Conservation (phyloP, 2,888 invertebrate genomes). For the Agrotis puta region DNA sequence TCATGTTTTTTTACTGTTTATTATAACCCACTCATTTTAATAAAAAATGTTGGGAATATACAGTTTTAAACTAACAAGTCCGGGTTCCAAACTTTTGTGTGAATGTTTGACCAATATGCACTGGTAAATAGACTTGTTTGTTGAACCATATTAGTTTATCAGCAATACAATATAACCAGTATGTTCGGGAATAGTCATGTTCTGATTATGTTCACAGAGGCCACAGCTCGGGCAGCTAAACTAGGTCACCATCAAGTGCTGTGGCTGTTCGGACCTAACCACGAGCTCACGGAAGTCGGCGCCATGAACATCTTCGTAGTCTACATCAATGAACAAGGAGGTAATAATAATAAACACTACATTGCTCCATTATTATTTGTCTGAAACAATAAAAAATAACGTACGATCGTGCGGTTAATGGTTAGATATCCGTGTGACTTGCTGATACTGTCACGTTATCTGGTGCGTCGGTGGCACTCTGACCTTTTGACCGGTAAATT, state of each 20-base stretch:
- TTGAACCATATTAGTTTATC: constrained; percentile 41
- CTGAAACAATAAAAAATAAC: constrained; percentile 47
- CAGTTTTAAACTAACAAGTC: constrained; percentile 8
- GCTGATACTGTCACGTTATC: constrained; percentile 81
- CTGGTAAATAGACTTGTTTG: constrained; percentile 30
- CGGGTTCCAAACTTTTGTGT: neutral
- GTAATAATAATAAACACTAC: constrained; percentile 90
- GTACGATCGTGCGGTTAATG: constrained; percentile 67
- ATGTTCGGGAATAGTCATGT: constrained; percentile 45
- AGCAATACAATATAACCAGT: constrained; percentile 38
- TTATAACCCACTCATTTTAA: neutral
- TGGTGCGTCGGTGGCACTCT: constrained; percentile 71
- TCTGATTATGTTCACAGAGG: constrained; percentile 82
- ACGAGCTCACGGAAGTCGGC: constrained; percentile 98
- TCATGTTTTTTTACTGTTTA: neutral
- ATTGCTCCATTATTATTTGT: constrained; percentile 34
- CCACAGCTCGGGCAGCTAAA: constrained; percentile 94
- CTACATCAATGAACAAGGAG: constrained; percentile 96
- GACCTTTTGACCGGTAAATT: constrained; percentile 86
- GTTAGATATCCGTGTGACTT: constrained; percentile 75
- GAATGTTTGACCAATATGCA: constrained; percentile 4
- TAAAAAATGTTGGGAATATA: too few species aligned
- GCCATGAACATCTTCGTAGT: constrained; percentile 99
- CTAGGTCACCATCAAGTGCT: constrained; percentile 98
- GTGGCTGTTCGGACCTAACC: constrained; percentile 98